Evolutionary conservation across 1,140 invertebrate species (phyloP).

Genomic region (Cataglyphis hispanica): DNA sequence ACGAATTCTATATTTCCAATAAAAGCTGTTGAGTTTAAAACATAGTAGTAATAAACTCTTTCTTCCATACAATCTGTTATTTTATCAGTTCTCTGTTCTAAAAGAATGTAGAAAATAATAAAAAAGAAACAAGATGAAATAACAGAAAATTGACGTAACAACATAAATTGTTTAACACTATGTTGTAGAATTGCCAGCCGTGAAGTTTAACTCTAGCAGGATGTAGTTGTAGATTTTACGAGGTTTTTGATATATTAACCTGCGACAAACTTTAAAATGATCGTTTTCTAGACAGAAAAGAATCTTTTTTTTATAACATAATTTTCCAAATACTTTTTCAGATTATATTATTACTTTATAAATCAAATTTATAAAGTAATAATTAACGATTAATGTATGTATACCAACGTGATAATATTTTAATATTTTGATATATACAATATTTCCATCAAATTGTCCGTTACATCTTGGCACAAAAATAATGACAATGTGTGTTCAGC

Average conservation of each 20-base stretch:
- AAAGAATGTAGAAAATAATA: slow-evolving; percentile 20
- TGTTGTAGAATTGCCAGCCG: not conserved
- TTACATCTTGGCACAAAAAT: not conserved
- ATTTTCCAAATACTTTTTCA: not conserved
- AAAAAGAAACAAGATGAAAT: not conserved
- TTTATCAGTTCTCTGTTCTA: slow-evolving; percentile 47
- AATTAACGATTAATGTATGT: not conserved
- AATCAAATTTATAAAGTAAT: not conserved
- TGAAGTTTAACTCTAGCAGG: slow-evolving; percentile 37
- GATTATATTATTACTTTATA: too few species aligned
- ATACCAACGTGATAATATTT: not conserved
- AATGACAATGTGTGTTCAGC: not conserved
- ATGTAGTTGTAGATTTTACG: slow-evolving; percentile 17
- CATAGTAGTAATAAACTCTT: slow-evolving; percentile 40
- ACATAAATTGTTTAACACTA: slow-evolving; percentile 50
- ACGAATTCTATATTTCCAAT: slow-evolving; percentile 17
- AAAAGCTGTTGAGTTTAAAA: slow-evolving; percentile 51
- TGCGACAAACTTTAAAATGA: not conserved
- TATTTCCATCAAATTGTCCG: not conserved
- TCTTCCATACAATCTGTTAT: slow-evolving; percentile 35
- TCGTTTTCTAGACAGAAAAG: not conserved
- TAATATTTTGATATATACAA: not conserved
- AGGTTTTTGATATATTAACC: slow-evolving; percentile 29
- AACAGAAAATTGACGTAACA: slow-evolving; percentile 27
- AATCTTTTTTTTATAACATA: not conserved